These are phyloP conservation scores for Miniopterus natalensis DNA, from an alignment of 2,113 vertebrate species.

Conservation along the genomic window DNA sequence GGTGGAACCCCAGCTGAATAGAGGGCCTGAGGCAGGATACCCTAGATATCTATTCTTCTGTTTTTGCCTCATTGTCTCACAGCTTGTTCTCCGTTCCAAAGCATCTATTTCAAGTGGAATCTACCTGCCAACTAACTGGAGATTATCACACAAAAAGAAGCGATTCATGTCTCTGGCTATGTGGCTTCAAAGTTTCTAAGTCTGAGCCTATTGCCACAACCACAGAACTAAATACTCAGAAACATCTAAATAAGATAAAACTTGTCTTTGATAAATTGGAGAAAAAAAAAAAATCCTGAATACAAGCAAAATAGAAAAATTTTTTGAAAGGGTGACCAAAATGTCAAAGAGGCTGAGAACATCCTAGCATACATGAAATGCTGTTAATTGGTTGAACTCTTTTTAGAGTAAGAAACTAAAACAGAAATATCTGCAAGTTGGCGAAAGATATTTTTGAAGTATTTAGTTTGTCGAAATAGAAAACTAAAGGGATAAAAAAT, in stretches of 20 bases:
- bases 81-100: not conserved
- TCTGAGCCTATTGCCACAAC: not conserved
- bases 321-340: not conserved
- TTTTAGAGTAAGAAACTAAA: slow-evolving; percentile 36
- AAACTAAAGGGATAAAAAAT: not conserved
- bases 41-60: not conserved
- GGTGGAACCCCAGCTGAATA: not conserved
- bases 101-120: not conserved
- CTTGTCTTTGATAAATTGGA: not conserved
- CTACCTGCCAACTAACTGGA: slow-evolving; percentile 8
- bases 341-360: not conserved
- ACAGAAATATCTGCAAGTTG: not conserved
- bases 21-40: not conserved
- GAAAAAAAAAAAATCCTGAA: not conserved
- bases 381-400: not conserved
- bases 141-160: slow-evolving; percentile 23
- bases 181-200: not conserved
- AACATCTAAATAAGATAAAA: slow-evolving; percentile 35
- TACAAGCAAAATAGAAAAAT: not conserved
- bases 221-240: slow-evolving; percentile 2
- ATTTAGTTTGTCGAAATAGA: slow-evolving; percentile 4
- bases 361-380: not conserved
- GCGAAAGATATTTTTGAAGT: slow-evolving; percentile 5
- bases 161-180: not conserved
- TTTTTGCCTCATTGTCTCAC: not conserved